Evolutionary conservation across 2,888 invertebrate genomes (phyloP).

Genomic region (Protophormia terraenovae): DNA sequence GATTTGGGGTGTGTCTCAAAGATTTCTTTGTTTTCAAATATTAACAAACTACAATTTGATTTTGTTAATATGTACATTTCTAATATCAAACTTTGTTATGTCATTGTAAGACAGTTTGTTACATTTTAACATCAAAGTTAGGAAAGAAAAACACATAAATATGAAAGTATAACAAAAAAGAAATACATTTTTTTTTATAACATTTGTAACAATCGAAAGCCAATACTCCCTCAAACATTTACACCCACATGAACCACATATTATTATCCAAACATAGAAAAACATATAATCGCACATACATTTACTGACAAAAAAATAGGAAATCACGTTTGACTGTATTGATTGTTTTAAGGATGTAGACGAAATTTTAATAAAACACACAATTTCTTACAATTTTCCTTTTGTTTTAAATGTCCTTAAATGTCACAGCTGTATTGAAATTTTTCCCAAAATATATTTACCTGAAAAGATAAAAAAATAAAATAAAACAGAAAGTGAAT

Average conservation of each 20-base stretch:
- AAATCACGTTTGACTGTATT: background rate
- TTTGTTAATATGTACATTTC: background rate
- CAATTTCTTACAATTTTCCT: background rate
- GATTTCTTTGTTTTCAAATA: background rate
- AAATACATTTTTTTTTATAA: background rate
- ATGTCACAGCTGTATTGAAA: background rate
- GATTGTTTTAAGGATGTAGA: background rate
- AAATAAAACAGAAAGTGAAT: background rate
- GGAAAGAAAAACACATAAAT: background rate
- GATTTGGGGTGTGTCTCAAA: too few relatives aligned
- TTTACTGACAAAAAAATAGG: background rate
- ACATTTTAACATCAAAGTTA: background rate
- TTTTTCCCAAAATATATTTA: background rate
- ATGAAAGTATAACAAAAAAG: background rate
- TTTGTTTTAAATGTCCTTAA: background rate
- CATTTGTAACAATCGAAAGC: background rate
- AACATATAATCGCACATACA: background rate
- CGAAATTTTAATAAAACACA: background rate
- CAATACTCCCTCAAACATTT: background rate
- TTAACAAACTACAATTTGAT: background rate
- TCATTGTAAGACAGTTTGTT: background rate
- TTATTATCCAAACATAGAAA: too few relatives aligned
- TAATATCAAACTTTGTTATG: background rate
- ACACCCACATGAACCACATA: background rate
- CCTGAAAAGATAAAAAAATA: conserved; percentile 21